These are phyloP conservation scores for Euclidia mi DNA, from an alignment of 2,888 invertebrate genomes.

Conservation along the genomic window DNA sequence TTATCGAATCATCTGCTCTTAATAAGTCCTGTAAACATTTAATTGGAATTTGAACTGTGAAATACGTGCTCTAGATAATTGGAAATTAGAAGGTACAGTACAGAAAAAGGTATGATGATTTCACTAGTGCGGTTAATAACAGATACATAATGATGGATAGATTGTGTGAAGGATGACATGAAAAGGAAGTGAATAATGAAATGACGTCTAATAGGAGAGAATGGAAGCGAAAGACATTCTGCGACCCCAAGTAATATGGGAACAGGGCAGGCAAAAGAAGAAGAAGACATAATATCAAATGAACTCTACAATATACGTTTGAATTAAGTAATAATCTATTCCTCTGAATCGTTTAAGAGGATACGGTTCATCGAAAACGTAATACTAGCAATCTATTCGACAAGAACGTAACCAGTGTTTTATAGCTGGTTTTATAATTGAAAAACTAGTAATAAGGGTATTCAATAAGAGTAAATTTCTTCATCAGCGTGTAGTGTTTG, in stretches of 20 bases:
- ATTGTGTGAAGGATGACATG: too few species aligned
- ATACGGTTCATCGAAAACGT: slow-evolving; percentile 8
- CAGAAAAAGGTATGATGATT: too few species aligned
- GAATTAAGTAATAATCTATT: background rate
- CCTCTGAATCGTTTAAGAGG: background rate
- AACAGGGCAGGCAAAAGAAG: too few species aligned
- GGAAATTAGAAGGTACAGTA: too few species aligned
- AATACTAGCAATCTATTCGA: slow-evolving; percentile 21
- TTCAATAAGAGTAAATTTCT: slow-evolving; percentile 81
- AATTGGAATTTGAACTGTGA: slow-evolving; percentile 19
- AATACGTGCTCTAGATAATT: background rate
- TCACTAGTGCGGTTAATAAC: too few species aligned
- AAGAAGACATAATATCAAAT: too few species aligned
- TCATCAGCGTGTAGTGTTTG: slow-evolving; percentile 77
- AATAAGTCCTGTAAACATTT: slow-evolving; percentile 25
- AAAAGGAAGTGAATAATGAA: too few species aligned
- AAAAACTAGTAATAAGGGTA: slow-evolving; percentile 62
- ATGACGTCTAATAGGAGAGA: too few species aligned
- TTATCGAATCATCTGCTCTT: slow-evolving; percentile 26
- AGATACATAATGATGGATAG: too few species aligned
- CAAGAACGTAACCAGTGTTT: slow-evolving; percentile 33
- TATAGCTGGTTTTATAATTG: slow-evolving; percentile 58
- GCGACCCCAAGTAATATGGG: too few species aligned
- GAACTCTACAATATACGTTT: too few species aligned
- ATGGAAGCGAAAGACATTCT: too few species aligned